phyloP scores from a whole-genome alignment of 2,797 vertebrate species.

The Cynodonichthys magdalenae region DNA sequence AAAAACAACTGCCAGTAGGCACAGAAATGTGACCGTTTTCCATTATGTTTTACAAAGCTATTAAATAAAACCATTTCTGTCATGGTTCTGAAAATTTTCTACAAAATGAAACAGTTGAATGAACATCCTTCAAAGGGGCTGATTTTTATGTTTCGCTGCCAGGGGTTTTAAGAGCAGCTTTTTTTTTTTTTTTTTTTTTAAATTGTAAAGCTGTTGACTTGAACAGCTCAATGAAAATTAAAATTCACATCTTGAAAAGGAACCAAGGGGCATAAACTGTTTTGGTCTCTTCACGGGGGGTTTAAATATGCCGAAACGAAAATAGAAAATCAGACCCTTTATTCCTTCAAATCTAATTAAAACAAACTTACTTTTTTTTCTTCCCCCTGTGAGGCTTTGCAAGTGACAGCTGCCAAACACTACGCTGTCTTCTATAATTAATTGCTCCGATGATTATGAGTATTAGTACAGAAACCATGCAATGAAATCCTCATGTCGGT shows the following conservation, averaged over 20 bases:
- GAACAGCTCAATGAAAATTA: neutral
- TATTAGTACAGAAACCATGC: constrained; percentile 29
- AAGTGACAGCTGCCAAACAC: constrained; percentile 24
- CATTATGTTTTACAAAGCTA: neutral
- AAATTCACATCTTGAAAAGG: neutral
- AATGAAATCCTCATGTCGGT: constrained; percentile 37
- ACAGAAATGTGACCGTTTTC: neutral
- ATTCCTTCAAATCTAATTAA: constrained; percentile 11
- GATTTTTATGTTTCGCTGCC: neutral
- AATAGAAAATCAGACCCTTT: neutral
- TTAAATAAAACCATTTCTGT: neutral
- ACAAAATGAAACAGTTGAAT: neutral
- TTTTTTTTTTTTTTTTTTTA: neutral
- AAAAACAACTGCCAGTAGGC: no score
- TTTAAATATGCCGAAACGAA: neutral
- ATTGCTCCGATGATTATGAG: constrained; percentile 41
- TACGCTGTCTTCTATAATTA: constrained; percentile 36
- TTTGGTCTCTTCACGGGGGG: constrained; percentile 7
- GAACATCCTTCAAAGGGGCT: neutral
- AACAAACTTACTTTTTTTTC: neutral
- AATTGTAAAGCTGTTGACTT: neutral
- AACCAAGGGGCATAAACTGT: neutral
- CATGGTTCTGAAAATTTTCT: neutral
- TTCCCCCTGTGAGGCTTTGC: constrained; percentile 14
- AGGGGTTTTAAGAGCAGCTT: neutral